Evolutionary conservation across 2,888 invertebrate species (phyloP), one percentile per base, ranked within the genome.

Genomic region (Aporophyla nigra): DNA sequence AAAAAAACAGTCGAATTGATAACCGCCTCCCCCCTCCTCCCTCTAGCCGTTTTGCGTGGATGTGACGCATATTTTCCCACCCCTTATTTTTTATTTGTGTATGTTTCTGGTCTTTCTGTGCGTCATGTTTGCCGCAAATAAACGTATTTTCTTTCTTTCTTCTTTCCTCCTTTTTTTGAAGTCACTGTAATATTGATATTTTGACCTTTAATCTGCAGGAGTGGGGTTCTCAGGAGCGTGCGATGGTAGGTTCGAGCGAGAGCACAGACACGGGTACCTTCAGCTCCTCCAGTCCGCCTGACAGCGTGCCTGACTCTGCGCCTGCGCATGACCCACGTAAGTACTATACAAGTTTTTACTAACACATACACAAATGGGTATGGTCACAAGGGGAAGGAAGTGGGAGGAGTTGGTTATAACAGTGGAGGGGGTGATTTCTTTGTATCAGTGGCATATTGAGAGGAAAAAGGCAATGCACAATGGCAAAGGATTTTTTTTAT

Each of bases 181-280:
- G n/a, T n/a, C n/a, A n/a, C n/a, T n/a, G 56, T 16, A 6, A 16
- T 58, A 16, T 3, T 7, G 9, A 58, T 27, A 27, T 27, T 58
- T 9, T 56, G 27, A 16, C 16, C 14, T 10, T 46, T 24, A 2
- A 51, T 40, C 81, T 66, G 0, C 65, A 96, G 96, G 95, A 95
- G 1, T 96, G 96, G 96, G 91, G 93, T n/a, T 89, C 93, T 0
- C 96, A 96, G 76, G 94, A 95, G 82, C 94, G 95, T 0, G 96
- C 97, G 0, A 97, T 97, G 97, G 96, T 95, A 0, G 96, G 95
- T 0, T 97, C 97, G 0, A 94, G 91, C 72, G 96, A 96, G 76
- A 97, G 96, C 80, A 95, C 96, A 0, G 97, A 97, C 85, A 96
- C 96, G 0, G 95, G 94, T 19, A 96, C 96, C 0, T 95, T 95